These are phyloP conservation scores for Aporophyla nigra DNA, from an alignment of 2,888 invertebrate species.

Conservation along the genomic window DNA sequence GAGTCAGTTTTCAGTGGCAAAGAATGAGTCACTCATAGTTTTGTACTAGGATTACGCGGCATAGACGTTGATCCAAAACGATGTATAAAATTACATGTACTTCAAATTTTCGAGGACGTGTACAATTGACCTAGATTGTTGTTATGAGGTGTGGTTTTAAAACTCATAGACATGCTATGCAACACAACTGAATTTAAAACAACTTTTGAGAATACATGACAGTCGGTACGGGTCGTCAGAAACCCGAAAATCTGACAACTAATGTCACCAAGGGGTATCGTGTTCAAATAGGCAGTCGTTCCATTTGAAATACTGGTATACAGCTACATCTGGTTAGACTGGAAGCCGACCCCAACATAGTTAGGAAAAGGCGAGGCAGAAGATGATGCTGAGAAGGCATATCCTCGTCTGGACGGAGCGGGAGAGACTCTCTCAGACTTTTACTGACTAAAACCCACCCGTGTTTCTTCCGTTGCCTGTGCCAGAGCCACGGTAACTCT, in stretches of 20 bases:
- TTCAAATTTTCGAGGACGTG: neutral
- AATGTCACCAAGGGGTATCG: too few species aligned
- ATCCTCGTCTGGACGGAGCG: too few species aligned
- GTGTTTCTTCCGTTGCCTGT: too few species aligned
- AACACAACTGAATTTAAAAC: neutral
- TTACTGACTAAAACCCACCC: too few species aligned
- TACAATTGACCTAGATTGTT: neutral
- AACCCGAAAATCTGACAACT: too few species aligned
- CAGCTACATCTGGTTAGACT: too few species aligned
- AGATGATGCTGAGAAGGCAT: neutral
- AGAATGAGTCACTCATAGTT: conserved; percentile 13
- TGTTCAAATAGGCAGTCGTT: too few species aligned
- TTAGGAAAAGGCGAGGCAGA: too few species aligned
- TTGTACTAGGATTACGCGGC: conserved; percentile 1
- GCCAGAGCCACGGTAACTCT: too few species aligned
- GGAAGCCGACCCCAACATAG: too few species aligned
- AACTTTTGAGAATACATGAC: neutral
- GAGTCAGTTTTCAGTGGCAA: conserved; percentile 32
- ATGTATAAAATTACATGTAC: neutral
- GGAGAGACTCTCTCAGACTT: too few species aligned
- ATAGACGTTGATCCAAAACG: neutral
- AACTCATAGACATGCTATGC: neutral
- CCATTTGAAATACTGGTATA: too few species aligned
- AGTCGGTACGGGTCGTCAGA: neutral
- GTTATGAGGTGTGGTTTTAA: neutral